Base-by-base conservation (phyloP, 2,888 invertebrate species). In the Folsomia manolachei region DNA sequence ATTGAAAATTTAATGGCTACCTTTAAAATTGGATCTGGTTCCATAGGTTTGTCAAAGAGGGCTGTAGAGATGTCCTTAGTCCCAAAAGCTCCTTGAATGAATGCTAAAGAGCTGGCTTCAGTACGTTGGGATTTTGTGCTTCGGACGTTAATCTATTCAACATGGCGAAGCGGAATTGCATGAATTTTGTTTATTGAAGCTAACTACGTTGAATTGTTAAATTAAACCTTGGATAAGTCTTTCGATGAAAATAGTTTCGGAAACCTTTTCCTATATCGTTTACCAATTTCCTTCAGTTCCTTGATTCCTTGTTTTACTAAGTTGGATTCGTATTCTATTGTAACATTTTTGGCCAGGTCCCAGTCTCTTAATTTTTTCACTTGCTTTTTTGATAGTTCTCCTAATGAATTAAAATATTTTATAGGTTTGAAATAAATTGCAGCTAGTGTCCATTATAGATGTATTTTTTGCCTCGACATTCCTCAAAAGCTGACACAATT, bases 81-180 rank as follows among this genome's bases (percentile, higher is more conserved):
- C 25, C 87, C 86, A 84, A 94, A 93, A 60, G 94, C 83, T 0
- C 93, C 93, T 64, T 88, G 86, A 0, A 90, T 87, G 85, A 93
- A 94, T 82, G 88, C 87, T 80, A 87, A 86, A 0, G 92, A 92
- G 83, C 94, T 94, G 81, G 88, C 88, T 68, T 88, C 86, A 0
- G 93, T 88, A 78, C 94, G 87, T 82, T 93, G 90, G 0, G 91
- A 91, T 0, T 89, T 88, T 24, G 94, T 94, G 79, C 88, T 90
- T 81, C 89, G 89, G 62, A 76, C 7, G 18, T 21, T 7, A 19
- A 56, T 56, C 56, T 56, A 56, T 21, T 18, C n/a, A n/a, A 56
- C 39, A 39, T 39, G 39, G 39, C n/a, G n/a, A n/a, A n/a, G n/a
- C n/a, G n/a, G n/a, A n/a, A n/a, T n/a, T n/a, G n/a, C n/a, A n/a